Base-by-base conservation (phyloP, 2,888 invertebrate species). In the Polia nebulosa region DNA sequence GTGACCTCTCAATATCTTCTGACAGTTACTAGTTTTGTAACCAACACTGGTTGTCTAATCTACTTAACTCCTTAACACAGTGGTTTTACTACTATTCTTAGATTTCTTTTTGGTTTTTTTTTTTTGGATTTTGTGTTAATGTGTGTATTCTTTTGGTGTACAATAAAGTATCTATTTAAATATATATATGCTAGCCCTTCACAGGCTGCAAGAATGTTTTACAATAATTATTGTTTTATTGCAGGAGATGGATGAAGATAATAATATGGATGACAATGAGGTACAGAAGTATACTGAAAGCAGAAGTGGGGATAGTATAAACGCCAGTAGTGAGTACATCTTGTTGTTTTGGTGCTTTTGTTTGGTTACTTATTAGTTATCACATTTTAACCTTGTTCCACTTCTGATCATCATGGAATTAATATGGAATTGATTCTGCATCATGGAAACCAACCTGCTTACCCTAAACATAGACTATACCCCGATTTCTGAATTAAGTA, bases 241-340 rank as follows among this genome's bases (percentile, higher is more conserved):
- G 72, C 72, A 93, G 92, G 86, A 84, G 55, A 74, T 72, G 22
- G 89, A 89, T 49, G 91, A 92, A 41, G 91, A 92, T 62, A 87
- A 88, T 32, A 85, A 74, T 59, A 89, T 90, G 86, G 91, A 89
- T 25, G 88, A 93, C 60, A 78, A 70, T 72, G 94, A 94, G 87
- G 89, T 92, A 7, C 82, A 92, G 75, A 88, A 86, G 62, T 85
- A 85, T 57, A 91, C 86, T 64, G 87, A 89, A 66, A 83, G 85
- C 47, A 77, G 63, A 25, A 65, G 67, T 79, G 86, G 86, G 32
- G 76, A 83, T 74, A 76, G 76, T 63, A 73, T 82, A 62, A 66
- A 87, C 64, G 78, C 78, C 70, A 85, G 82, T 59, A 84, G 89
- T 90, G 77, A 87, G 87, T 87, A 71, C 7, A 47, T 36, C 15